These are phyloP conservation scores for Thysanoteuthis rhombus DNA, from an alignment of 2,888 invertebrate species.

Conservation along the genomic window DNA sequence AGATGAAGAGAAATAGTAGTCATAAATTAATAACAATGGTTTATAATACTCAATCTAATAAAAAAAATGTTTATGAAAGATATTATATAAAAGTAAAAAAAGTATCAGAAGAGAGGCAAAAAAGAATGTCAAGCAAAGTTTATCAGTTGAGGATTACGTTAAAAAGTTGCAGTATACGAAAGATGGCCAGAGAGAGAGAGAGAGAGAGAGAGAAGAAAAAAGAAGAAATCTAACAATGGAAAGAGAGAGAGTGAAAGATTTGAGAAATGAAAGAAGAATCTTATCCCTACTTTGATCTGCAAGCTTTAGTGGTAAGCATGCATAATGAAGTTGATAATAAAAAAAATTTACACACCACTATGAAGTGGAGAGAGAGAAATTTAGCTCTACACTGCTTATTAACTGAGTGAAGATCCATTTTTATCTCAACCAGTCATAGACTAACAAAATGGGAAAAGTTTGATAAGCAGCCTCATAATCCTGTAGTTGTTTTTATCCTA, in stretches of 20 bases:
- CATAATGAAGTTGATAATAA: not conserved
- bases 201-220: not conserved
- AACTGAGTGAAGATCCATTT: not conserved
- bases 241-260: not conserved
- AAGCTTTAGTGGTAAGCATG: not conserved
- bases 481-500: slow-evolving; percentile 1
- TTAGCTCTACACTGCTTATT: not conserved
- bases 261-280: not conserved
- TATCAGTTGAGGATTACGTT: too few species aligned
- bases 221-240: not conserved
- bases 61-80: too few species aligned
- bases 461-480: slow-evolving; percentile 12
- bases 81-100: too few species aligned
- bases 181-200: not conserved
- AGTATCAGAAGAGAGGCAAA: too few species aligned
- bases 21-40: too few species aligned
- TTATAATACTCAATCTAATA: too few species aligned
- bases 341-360: not conserved
- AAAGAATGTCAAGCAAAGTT: too few species aligned
- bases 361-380: not conserved
- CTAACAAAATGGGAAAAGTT: not conserved
- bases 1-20: too few species aligned
- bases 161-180: not conserved
- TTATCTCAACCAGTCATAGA: not conserved
- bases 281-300: not conserved